Base-by-base conservation (phyloP, 1,140 invertebrate species). In the Holcopasites calliopsidis region DNA sequence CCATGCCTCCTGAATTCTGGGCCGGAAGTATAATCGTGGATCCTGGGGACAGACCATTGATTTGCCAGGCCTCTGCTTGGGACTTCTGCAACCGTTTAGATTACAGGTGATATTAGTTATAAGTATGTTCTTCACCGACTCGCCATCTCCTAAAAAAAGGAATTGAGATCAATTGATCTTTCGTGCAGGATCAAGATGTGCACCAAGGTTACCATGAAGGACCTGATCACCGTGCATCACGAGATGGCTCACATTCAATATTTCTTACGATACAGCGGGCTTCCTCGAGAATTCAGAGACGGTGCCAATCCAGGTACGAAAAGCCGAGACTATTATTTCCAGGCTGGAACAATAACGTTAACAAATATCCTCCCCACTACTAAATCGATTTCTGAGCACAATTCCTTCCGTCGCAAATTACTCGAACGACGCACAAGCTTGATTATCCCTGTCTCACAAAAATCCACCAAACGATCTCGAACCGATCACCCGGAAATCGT, bases 181-280 rank as follows among this genome's bases (percentile, higher is more conserved):
- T 26, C 28, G 10, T 6, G 11, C 40, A 97, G 98, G 75, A 98
- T 99, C 61, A 99, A 99, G 92, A 97, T 98, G 95, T 99, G 98
- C 88, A 97, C 97, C 0, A 95, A 96, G 72, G 94, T 98, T 3
- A 97, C 94, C 66, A 96, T 97, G 94, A 95, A 96, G 69, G 96
- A 98, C 89, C 91, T 99, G 47, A 94, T 98, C 62, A 98, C 97
- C 0, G 95, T 96, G 33, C 98, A 99, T 87, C 98, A 99, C 86
- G 97, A 98, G 91, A 95, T 98, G 96, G 96, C 96, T 4, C 97
- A 98, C 86, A 95, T 98, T 69, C 95, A 98, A 85, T 98, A 98
- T 86, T 98, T 97, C 91, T 89, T 97, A 69, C 94, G 96, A 31
- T 98, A 98, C 88, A 95, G 95, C 76, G 93, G 97, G 85, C 93